Evolutionary conservation across 2,888 invertebrate genomes (phyloP).

Genomic region (Eurytoma adleriae): DNA sequence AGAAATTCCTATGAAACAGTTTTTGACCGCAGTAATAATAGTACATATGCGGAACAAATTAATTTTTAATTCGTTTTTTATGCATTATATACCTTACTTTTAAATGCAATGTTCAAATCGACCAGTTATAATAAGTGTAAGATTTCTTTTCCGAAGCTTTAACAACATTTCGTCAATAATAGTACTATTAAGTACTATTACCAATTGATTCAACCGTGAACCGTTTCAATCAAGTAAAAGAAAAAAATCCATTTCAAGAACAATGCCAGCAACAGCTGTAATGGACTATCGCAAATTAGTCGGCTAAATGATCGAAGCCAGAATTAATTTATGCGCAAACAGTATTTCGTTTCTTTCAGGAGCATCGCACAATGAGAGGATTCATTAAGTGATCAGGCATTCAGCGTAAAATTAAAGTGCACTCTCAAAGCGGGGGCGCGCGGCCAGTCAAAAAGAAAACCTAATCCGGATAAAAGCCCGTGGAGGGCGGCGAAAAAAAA

Average conservation of each 20-base stretch:
- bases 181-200: too few relatives aligned
- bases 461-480: background rate
- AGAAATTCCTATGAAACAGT: too few relatives aligned
- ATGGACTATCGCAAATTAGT: background rate
- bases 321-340: conserved; percentile 42
- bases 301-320: conserved; percentile 28
- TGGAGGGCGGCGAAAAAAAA: background rate
- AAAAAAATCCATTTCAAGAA: background rate
- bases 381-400: conserved; percentile 34
- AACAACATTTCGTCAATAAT: too few relatives aligned
- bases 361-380: conserved; percentile 17
- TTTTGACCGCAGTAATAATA: too few relatives aligned
- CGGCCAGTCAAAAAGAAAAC: too few relatives aligned
- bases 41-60: too few relatives aligned
- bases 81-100: too few relatives aligned
- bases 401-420: conserved; percentile 27
- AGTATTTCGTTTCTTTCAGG: background rate
- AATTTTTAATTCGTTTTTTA: too few relatives aligned
- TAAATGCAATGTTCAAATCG: too few relatives aligned
- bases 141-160: too few relatives aligned
- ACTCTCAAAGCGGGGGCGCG: background rate
- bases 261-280: background rate
- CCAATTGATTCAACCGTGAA: too few relatives aligned
- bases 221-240: background rate
- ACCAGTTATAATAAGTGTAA: too few relatives aligned